Percentiles rank a stretch among this genome's conserved stretches.
Evolutionary conservation across 1,140 invertebrate species (phyloP).

Genomic region (Zaprionus davidi): DNA sequence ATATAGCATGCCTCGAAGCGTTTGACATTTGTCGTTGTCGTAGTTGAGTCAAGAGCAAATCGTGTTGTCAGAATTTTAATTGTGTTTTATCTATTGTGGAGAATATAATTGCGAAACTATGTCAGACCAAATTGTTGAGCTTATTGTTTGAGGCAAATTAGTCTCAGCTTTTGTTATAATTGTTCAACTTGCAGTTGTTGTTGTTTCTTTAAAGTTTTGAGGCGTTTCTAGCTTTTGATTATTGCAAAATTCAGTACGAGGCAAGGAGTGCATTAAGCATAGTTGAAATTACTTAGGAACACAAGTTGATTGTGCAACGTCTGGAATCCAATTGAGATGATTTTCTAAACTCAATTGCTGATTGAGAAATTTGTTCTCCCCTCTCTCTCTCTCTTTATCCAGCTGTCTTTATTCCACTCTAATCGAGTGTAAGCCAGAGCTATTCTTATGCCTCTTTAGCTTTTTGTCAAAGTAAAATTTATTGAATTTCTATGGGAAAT

Average conservation of each 20-base stretch:
- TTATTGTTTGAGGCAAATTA: conserved; percentile 22
- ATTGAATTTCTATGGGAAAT: not conserved
- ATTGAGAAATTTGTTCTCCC: not conserved
- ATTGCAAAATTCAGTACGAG: conserved; percentile 16
- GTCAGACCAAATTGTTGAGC: conserved; percentile 36
- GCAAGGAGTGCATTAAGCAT: conserved; percentile 8
- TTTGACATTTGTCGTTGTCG: conserved; percentile 59
- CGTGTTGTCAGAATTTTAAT: conserved; percentile 68
- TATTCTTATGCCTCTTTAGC: not conserved
- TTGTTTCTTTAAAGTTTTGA: not conserved
- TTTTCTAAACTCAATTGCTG: not conserved
- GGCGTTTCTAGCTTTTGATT: conserved; percentile 22
- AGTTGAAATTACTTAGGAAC: conserved; percentile 4
- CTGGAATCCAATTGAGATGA: conserved; percentile 15
- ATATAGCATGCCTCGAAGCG: conserved; percentile 27
- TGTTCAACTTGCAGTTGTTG: not conserved
- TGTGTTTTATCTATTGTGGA: conserved; percentile 64
- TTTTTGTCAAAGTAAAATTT: not conserved
- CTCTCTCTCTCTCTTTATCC: not conserved
- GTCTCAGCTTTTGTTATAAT: conserved; percentile 38
- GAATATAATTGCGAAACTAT: conserved; percentile 68
- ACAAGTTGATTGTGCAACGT: conserved; percentile 11
- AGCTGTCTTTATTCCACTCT: not conserved
- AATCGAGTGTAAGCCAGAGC: not conserved
- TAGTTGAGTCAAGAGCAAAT: conserved; percentile 61